These are phyloP conservation scores for Trinectes maculatus DNA, from an alignment of 2,113 vertebrate species.

Conservation along the genomic window DNA sequence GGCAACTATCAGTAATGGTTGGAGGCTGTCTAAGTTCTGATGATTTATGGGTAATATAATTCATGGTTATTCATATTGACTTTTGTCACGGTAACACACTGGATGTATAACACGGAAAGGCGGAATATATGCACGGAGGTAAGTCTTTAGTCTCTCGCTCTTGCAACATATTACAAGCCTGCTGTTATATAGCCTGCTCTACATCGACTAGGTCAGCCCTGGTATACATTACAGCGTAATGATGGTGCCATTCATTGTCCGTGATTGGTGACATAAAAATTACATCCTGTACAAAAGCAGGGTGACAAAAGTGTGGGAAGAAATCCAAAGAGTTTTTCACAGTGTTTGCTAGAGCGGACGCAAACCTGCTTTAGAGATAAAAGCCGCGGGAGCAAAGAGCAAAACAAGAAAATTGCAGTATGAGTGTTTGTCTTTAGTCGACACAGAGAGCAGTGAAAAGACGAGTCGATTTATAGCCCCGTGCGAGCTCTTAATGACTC, in stretches of 20 bases:
- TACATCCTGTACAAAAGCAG: background rate
- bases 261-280: conserved; percentile 6
- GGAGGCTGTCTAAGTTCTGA: conserved; percentile 7
- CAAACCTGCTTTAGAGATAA: background rate
- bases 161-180: background rate
- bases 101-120: conserved; percentile 14
- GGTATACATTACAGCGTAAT: background rate
- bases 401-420: conserved; percentile 20
- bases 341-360: too few relatives aligned
- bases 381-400: background rate
- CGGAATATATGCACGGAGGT: conserved; percentile 20
- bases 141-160: conserved; percentile 5
- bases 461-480: conserved; percentile 61
- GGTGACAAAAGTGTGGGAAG: background rate
- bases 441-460: conserved; percentile 57
- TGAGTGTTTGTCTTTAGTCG: conserved; percentile 50
- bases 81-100: conserved; percentile 38
- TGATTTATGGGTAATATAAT: conserved; percentile 27
- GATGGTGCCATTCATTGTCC: conserved; percentile 9
- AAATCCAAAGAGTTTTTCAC: background rate
- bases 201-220: background rate
- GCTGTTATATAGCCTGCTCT: background rate
- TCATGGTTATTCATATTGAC: conserved; percentile 40
- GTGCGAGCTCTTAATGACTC: conserved; percentile 65
- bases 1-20: conserved; percentile 1